Evolutionary conservation across 1,140 invertebrate genomes (phyloP).

Genomic region (Drosophila auraria): DNA sequence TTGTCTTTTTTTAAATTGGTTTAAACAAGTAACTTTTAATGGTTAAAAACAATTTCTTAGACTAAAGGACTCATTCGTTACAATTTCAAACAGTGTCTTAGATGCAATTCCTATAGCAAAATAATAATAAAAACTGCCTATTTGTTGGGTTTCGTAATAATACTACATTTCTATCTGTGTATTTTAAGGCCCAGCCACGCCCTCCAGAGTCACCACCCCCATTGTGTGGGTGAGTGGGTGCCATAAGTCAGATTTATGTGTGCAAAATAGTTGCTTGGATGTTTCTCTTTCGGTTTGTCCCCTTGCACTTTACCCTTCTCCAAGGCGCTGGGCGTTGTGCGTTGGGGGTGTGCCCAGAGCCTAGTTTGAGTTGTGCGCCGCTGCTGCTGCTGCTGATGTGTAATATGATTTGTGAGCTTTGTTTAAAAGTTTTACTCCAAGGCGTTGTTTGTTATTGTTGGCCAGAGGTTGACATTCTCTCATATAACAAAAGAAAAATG

Average conservation of each 20-base stretch:
- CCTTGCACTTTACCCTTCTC: conserved; percentile 46
- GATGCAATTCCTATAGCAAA: too few species aligned
- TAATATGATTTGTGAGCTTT: conserved; percentile 74
- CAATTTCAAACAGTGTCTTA: too few species aligned
- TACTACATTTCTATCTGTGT: not conserved
- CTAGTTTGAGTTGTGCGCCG: conserved; percentile 47
- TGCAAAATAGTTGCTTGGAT: conserved; percentile 70
- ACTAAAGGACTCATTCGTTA: too few species aligned
- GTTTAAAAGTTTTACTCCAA: conserved; percentile 62
- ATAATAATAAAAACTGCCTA: too few species aligned
- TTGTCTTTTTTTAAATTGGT: too few species aligned
- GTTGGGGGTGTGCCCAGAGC: conserved; percentile 27
- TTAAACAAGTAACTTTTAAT: too few species aligned
- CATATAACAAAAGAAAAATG: conserved; percentile 60
- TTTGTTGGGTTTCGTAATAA: too few species aligned
- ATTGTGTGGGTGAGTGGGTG: conserved; percentile 52
- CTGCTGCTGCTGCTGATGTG: conserved; percentile 35
- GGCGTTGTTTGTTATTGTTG: conserved; percentile 55
- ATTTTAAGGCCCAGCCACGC: conserved; percentile 9
- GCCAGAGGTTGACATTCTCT: conserved; percentile 58
- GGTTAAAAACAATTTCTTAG: too few species aligned
- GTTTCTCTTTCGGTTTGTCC: conserved; percentile 31
- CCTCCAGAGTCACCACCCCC: conserved; percentile 8
- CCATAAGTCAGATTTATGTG: conserved; percentile 82
- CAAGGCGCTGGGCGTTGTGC: conserved; percentile 8